phyloP scores from a whole-genome alignment of 2,888 invertebrate genomes.

The Ditula angustiorana region DNA sequence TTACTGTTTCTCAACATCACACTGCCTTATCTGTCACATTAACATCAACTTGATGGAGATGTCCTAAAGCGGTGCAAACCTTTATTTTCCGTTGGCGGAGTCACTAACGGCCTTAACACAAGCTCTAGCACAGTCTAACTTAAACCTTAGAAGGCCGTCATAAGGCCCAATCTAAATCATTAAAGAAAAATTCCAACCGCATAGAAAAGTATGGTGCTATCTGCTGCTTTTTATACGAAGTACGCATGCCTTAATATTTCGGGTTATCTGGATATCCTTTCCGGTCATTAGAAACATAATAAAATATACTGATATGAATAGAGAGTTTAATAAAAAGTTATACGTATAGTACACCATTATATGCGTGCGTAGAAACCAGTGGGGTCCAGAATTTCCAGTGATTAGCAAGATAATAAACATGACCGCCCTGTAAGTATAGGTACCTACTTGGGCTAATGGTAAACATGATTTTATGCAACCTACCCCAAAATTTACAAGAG shows the following conservation, averaged over 20 bases:
- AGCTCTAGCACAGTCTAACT: neutral
- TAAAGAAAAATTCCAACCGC: neutral
- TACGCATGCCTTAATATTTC: constrained; percentile 43
- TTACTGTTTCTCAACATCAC: constrained; percentile 51
- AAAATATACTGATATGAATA: constrained; percentile 43
- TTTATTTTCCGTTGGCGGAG: constrained; percentile 8
- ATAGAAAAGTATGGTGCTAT: constrained; percentile 10
- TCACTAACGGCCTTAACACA: neutral
- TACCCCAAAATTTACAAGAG: too few species aligned
- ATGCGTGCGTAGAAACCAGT: too few species aligned
- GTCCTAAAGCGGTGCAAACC: constrained; percentile 40
- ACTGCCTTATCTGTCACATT: constrained; percentile 67
- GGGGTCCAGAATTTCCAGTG: too few species aligned
- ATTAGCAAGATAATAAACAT: too few species aligned
- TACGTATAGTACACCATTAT: constrained; percentile 25
- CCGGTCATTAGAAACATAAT: constrained; percentile 42
- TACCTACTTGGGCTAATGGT: too few species aligned
- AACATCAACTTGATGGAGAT: constrained; percentile 66
- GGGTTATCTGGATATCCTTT: constrained; percentile 45
- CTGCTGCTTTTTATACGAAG: constrained; percentile 26
- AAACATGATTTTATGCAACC: too few species aligned
- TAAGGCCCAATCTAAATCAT: constrained; percentile 3
- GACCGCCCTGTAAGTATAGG: too few species aligned
- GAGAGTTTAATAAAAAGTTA: constrained; percentile 20
- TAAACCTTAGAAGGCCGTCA: neutral